Evolutionary conservation across 2,888 invertebrate species (phyloP), one percentile per base, ranked within the genome.

Genomic region (Oxyscelio sp.): DNA sequence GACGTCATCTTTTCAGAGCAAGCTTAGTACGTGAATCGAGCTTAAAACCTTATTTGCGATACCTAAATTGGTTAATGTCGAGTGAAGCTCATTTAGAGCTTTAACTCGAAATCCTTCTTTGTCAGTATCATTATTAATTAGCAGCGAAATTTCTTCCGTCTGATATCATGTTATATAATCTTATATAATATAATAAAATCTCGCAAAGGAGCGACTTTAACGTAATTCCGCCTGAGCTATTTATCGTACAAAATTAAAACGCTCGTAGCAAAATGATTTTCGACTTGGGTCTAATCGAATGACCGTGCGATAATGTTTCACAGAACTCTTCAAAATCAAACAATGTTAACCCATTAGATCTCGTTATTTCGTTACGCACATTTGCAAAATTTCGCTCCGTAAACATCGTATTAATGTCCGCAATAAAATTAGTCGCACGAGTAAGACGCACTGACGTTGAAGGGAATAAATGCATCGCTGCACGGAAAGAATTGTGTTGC

Each of bases 21-120:
- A 24, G 80, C 80, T 80, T 80, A 80, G 52, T 66, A 73, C 70
- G 31, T 59, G 73, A 80, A 73, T 56, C 40, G 66, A 73, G 73
- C 66, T 80, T 73, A 80, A 80, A 73, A 73, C 80, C 73, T 80
- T 73, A 80, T 66, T 80, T 73, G 65, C 65, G 71, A 79, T 79
- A 79, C 71, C 58, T 65, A 65, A 73, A 79, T 71, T 71, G 71
- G 71, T 79, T 79, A 79, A 73, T 73, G 79, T 79, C 71, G 56
- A 59, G 58, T 73, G 63, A 73, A 80, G 59, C 80, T 80, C 73
- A 80, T 65, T 79, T 71, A 63, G 79, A 79, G 71, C 63, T 79
- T 79, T 71, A 79, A 79, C 50, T 80, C 38, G 43, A 73, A 73
- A 80, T 80, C 65, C 70, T 73, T 73, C 71, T 73, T 80, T 80